phyloP scores from a whole-genome alignment of 2,113 vertebrate species.

The Larimichthys crocea region DNA sequence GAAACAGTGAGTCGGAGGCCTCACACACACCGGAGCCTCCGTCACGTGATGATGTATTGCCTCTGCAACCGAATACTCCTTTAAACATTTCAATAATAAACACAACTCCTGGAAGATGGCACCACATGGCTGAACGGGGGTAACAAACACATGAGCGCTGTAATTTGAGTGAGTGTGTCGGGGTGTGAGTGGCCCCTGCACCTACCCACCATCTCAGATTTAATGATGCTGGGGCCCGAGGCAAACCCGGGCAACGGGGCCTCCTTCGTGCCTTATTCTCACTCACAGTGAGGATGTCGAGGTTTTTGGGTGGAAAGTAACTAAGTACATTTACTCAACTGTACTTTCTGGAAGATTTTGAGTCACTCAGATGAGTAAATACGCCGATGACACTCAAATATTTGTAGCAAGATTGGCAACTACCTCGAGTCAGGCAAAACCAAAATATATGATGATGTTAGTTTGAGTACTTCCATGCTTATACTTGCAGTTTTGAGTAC shows the following conservation, averaged over 20 bases:
- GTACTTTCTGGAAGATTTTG: too few species aligned
- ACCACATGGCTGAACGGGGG: neutral
- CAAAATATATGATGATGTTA: too few species aligned
- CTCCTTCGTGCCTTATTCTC: neutral
- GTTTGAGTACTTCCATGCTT: too few species aligned
- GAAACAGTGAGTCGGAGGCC: conserved; percentile 30
- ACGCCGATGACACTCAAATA: too few species aligned
- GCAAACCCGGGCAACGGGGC: neutral
- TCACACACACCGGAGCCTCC: neutral
- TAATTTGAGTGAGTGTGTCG: neutral
- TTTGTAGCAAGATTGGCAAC: too few species aligned
- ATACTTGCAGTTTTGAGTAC: too few species aligned
- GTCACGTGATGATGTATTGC: conserved; percentile 17
- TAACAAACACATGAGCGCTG: conserved; percentile 8
- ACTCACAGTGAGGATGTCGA: neutral
- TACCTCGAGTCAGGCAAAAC: too few species aligned
- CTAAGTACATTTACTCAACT: too few species aligned
- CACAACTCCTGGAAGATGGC: conserved; percentile 33
- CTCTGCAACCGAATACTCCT: conserved; percentile 31
- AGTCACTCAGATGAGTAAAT: too few species aligned
- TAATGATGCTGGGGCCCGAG: neutral
- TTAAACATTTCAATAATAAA: conserved; percentile 49
- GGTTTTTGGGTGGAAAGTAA: too few species aligned
- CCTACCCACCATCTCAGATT: neutral
- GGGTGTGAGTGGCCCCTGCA: neutral